Evolutionary conservation across 2,113 vertebrate genomes (phyloP), one percentile per base, ranked within the genome.

Genomic region (Brachionichthys hirsutus): DNA sequence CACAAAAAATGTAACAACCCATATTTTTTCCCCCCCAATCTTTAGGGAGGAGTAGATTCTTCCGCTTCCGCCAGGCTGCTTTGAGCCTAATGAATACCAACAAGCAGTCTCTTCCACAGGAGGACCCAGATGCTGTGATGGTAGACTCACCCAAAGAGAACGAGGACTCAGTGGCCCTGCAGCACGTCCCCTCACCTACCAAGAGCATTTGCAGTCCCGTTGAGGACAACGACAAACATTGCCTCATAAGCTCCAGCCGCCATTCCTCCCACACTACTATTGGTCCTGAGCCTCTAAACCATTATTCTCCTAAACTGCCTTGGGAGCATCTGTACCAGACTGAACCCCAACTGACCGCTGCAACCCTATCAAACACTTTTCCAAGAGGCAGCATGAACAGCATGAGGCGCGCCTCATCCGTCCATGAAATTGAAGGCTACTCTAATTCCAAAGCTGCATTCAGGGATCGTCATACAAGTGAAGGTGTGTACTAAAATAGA

Each of bases 61-160:
- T 98, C 84, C 93, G 95, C 18, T 94, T 99, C 86, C 94, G 93
- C 51, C 90, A 98, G 63, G 95, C 95, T 14, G 92, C 92, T 49
- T 18, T 98, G 81, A 94, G 94, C 76, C 91, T 98, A 62, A 84
- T 99, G 74, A 94, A 94, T 0, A 92, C 93, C 79, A 93, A 94
- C 87, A 98, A 99, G 82, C 94, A 98, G 62, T 98, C 96, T 34
- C 90, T 99, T 67, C 97, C 96, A 0, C 97, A 98, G 85, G 97
- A 99, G 78, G 97, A 99, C 53, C 97, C 97, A 0, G 97, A 99
- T 44, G 92, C 92, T n/a, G 96, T 99, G 41, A 90, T 96, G 68
- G 92, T 99, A 0, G 96, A 98, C 68, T 93, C 93, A 0, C 94
- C 95, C 4, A 95, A 94, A 85, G 94, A 92, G 75, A 94, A 93